Base-by-base conservation (phyloP, 2,113 vertebrate species). In the Symphodus melops region DNA sequence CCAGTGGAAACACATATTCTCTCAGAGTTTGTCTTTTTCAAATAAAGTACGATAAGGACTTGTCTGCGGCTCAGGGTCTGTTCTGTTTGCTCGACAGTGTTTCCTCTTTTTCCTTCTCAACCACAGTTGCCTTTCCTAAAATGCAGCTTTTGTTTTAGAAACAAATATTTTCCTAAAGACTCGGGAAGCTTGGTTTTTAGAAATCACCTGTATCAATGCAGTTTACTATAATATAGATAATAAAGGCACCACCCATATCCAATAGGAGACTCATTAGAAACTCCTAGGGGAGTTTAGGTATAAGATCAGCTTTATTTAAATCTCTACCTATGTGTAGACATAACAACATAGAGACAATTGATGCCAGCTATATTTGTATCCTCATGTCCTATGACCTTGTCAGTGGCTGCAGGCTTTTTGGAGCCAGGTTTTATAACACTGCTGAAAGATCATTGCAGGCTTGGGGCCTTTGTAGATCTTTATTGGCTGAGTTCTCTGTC, bases 51-150 rank as follows among this genome's bases (percentile, higher is more conserved):
- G 11, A 14, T 4, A 16, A 51, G 46, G 46, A 48, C 19, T 16
- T 51, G 48, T 51, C 19, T 51, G 5, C 57, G 44, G 8, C 12
- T 58, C 11, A 16, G 21, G 21, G 6, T 60, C 28, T 39, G 61
- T 60, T 79, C 61, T 8, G 4, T 65, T 81, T 64, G 21, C 59
- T 36, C 37, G 25, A 4, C 61, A 63, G 28, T 37, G 17, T 16
- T 72, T 62, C 59, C 28, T 73, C 17, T 72, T 74, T 60, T 60
- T 37, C 5, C 53, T 54, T 1, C 53, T 19, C 53, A 41, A 3
- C 6, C 39, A 41, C 11, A 41, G 11, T 10, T 41, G 39, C 11
- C 16, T 28, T 62, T 62, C 20, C 9, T 59, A 4, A 19, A 48
- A 48, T 8, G 17, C 5, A 17, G 12, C 16, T 48, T 7, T 17